These are phyloP conservation scores for Cyanoderma ruficeps DNA, from an alignment of 2,113 vertebrate genomes.

Conservation along the genomic window DNA sequence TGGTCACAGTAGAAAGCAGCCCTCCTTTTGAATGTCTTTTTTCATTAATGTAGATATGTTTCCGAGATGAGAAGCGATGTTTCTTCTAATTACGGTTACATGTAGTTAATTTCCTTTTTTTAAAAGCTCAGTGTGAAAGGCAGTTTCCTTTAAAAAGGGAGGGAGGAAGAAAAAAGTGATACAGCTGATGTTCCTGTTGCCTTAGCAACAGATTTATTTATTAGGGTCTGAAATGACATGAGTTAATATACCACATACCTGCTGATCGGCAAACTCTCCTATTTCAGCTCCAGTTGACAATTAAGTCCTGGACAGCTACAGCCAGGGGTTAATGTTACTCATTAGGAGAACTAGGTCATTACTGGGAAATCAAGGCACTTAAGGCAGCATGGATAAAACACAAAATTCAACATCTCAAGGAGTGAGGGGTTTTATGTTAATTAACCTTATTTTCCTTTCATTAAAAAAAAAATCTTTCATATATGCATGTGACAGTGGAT, in stretches of 20 bases:
- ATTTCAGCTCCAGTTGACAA: conserved; percentile 97
- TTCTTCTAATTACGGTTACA: conserved; percentile 86
- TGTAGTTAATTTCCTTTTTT: conserved; percentile 79
- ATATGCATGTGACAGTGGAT: conserved; percentile 90
- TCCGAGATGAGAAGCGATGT: conserved; percentile 77
- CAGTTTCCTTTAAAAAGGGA: conserved; percentile 68
- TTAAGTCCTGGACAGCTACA: conserved; percentile 99
- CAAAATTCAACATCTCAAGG: conserved; percentile 93
- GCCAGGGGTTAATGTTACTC: conserved; percentile 99
- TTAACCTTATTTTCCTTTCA: conserved; percentile 98
- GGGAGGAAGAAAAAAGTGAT: conserved; percentile 62
- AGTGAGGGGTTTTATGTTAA: conserved; percentile 98
- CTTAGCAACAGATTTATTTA: conserved; percentile 91
- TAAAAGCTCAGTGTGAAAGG: conserved; percentile 80
- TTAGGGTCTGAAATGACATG: conserved; percentile 88
- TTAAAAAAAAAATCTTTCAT: conserved; percentile 85
- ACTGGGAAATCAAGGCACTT: conserved; percentile 99
- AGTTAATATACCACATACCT: conserved; percentile 94
- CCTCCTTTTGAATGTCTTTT: conserved; percentile 61
- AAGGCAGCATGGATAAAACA: conserved; percentile 90
- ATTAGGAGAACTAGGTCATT: conserved; percentile 99
- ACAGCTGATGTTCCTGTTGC: conserved; percentile 80
- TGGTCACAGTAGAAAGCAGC: conserved; percentile 58
- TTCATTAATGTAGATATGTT: conserved; percentile 76
- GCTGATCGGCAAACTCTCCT: conserved; percentile 88